Percentiles rank a stretch among this genome's conserved stretches.
Evolutionary conservation across 2,797 vertebrate genomes (phyloP).

Genomic region (Enteromius viviparus): DNA sequence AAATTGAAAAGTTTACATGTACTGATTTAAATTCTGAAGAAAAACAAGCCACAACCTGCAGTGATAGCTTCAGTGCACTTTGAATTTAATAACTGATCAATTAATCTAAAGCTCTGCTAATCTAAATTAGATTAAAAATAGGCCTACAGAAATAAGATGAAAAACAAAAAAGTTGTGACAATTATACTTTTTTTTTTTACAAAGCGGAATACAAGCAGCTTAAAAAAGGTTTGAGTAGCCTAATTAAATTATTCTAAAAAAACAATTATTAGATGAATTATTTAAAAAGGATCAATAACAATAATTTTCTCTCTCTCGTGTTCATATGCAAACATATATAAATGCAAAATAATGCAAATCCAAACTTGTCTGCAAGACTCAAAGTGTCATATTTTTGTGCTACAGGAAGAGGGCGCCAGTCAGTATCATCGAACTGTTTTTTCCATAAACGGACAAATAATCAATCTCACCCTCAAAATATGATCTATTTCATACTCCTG

Average conservation of each 20-base stretch:
- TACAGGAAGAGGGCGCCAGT: conserved; percentile 42
- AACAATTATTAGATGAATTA: neutral
- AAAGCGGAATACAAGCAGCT: neutral
- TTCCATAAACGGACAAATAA: conserved; percentile 10
- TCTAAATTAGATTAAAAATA: neutral
- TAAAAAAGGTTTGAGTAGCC: neutral
- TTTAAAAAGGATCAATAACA: neutral
- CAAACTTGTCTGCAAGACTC: neutral
- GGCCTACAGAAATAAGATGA: no score
- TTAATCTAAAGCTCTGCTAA: neutral
- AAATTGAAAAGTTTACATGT: neutral
- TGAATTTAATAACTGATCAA: neutral
- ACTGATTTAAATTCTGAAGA: neutral
- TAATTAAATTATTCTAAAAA: neutral
- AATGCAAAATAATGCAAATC: neutral
- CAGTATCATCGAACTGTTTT: neutral
- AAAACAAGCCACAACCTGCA: neutral
- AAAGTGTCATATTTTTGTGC: neutral
- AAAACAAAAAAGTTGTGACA: neutral
- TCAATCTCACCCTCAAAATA: neutral
- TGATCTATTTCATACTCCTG: neutral
- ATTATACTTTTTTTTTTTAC: neutral
- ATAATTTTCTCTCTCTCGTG: neutral
- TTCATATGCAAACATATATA: no score
- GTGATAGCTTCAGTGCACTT: neutral